Evolutionary conservation across 53 echinoderm and acorn worm species (phyloP).

Genomic region (Echinarachnius parma): DNA sequence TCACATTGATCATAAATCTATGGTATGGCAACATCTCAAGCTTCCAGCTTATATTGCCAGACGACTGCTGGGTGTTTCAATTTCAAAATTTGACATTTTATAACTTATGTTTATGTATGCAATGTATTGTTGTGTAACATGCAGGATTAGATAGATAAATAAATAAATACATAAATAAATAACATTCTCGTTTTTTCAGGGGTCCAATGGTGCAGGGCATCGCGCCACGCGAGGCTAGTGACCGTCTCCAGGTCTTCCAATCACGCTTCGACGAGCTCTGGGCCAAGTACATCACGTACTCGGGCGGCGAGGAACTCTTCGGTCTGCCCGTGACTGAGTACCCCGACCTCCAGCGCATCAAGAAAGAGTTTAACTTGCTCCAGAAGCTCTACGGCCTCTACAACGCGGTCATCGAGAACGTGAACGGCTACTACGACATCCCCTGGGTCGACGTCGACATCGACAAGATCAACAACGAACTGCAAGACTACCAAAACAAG

Average conservation of each 20-base stretch:
- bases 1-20: too few relatives aligned
- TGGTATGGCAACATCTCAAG: too few relatives aligned
- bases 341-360: constrained; percentile 96
- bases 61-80: too few relatives aligned
- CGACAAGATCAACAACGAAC: constrained; percentile 94
- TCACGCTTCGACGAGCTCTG: constrained; percentile 93
- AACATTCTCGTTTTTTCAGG: too few relatives aligned
- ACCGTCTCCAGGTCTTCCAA: constrained; percentile 91
- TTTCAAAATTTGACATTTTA: too few relatives aligned
- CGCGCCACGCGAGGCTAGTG: constrained; percentile 85
- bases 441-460: constrained; percentile 98
- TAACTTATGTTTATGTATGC: too few relatives aligned
- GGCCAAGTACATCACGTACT: constrained; percentile 94
- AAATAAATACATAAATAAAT: too few relatives aligned
- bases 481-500: constrained; percentile 98
- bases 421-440: constrained; percentile 97
- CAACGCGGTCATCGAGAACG: constrained; percentile 95
- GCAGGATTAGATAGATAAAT: too few relatives aligned
- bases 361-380: constrained; percentile 82
- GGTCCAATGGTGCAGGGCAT: constrained; percentile 98
- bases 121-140: too few relatives aligned
- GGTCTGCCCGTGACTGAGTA: constrained; percentile 94
- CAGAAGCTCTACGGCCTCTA: constrained; percentile 94
- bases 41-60: too few relatives aligned
- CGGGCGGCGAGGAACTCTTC: constrained; percentile 95